A percentile compares a stretch with the other conserved stretches of the same genome.
Conservation (phyloP, 2,797 vertebrate species). For the Spheniscus humboldti region DNA sequence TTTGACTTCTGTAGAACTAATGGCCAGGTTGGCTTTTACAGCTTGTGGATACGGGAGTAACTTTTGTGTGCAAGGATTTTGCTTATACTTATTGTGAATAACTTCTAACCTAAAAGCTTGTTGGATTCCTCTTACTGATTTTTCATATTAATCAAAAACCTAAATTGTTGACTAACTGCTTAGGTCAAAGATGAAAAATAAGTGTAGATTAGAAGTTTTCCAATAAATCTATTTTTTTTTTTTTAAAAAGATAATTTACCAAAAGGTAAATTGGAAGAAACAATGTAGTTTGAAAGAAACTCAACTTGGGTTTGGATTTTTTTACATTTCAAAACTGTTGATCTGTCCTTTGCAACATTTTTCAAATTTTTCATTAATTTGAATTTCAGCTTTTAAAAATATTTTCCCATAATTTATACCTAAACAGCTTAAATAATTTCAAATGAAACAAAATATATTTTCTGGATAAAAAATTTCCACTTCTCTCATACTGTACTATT, state of each 20-base stretch:
- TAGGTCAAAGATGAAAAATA: neutral
- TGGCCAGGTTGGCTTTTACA: neutral
- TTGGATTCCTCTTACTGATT: neutral
- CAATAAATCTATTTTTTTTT: neutral
- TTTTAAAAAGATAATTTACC: neutral
- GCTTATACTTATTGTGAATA: neutral
- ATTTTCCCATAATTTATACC: neutral
- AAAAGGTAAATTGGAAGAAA: neutral
- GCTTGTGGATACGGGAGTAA: neutral
- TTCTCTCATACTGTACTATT: neutral
- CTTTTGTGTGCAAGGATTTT: neutral
- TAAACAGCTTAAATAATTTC: neutral
- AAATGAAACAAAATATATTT: neutral
- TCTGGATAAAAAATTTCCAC: neutral
- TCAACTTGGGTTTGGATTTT: neutral
- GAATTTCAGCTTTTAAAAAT: neutral
- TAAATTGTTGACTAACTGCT: neutral
- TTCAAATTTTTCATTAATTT: neutral
- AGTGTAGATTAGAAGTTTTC: neutral
- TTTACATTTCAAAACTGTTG: neutral
- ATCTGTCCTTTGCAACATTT: neutral
- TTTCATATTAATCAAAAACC: neutral
- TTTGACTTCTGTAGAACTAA: neutral
- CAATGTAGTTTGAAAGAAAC: neutral
- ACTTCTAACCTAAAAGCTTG: neutral